Evolutionary conservation across 2,888 invertebrate genomes (phyloP).

Genomic region (Drosophila tripunctata): DNA sequence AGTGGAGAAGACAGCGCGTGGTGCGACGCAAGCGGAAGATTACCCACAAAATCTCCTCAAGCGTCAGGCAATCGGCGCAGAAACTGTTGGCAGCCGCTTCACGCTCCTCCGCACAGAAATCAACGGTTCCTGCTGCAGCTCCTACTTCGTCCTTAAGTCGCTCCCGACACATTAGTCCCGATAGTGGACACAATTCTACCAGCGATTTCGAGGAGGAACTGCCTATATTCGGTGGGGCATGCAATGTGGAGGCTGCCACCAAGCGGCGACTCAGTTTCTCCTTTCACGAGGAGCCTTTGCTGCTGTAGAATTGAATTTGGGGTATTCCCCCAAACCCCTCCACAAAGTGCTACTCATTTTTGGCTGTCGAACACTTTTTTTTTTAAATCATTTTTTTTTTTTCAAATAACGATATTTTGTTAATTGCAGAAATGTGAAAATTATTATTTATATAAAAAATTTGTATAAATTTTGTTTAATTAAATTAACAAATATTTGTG

Average conservation of each 20-base stretch:
- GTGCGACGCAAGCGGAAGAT: constrained; percentile 81
- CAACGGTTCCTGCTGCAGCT: not conserved
- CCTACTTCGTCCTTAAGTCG: constrained; percentile 1
- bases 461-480: not conserved
- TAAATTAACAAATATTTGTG: constrained; percentile 32
- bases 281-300: constrained; percentile 87
- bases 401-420: constrained; percentile 26
- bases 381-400: constrained; percentile 18
- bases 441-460: constrained; percentile 4
- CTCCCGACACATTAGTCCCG: constrained; percentile 79
- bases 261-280: constrained; percentile 79
- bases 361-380: constrained; percentile 45
- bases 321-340: not conserved
- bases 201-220: constrained; percentile 64
- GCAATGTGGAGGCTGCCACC: constrained; percentile 55
- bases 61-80: constrained; percentile 79
- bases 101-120: constrained; percentile 46
- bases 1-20: constrained; percentile 80
- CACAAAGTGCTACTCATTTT: not conserved
- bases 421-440: constrained; percentile 19
- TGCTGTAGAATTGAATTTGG: constrained; percentile 37
- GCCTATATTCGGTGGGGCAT: constrained; percentile 22
- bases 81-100: constrained; percentile 59
- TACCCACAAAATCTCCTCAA: constrained; percentile 64
- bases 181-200: constrained; percentile 83